These are phyloP conservation scores for Atta texana DNA, from an alignment of 1,140 invertebrate genomes.

Conservation along the genomic window DNA sequence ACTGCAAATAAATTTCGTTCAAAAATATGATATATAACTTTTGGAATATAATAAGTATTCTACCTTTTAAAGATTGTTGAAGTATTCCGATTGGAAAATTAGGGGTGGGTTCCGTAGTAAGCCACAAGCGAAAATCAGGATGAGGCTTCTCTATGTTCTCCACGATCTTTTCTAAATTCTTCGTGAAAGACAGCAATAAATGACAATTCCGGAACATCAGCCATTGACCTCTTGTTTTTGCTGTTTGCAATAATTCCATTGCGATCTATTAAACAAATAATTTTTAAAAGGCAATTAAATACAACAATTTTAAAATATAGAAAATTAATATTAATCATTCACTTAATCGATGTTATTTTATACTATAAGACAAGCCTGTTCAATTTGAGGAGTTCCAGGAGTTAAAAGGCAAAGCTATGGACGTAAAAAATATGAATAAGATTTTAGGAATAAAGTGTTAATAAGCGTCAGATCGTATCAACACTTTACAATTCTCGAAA, in stretches of 20 bases:
- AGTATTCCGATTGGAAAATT: slow-evolving; percentile 95
- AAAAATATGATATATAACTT: not conserved
- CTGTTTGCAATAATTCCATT: slow-evolving; percentile 90
- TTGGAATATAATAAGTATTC: too few relatives aligned
- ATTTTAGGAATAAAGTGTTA: too few relatives aligned
- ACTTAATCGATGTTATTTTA: too few relatives aligned
- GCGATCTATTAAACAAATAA: slow-evolving; percentile 87
- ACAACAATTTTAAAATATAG: not conserved
- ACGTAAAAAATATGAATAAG: too few relatives aligned
- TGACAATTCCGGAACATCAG: slow-evolving; percentile 97
- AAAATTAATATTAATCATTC: not conserved
- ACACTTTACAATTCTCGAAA: too few relatives aligned
- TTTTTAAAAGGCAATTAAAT: not conserved
- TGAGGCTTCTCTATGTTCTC: slow-evolving; percentile 93
- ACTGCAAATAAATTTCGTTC: slow-evolving; percentile 86
- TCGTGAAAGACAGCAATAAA: slow-evolving; percentile 92
- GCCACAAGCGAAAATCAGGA: slow-evolving; percentile 96
- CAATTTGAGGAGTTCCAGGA: too few relatives aligned
- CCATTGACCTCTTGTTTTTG: slow-evolving; percentile 93
- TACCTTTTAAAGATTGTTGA: slow-evolving; percentile 93
- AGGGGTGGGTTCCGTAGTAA: slow-evolving; percentile 95
- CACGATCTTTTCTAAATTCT: slow-evolving; percentile 92
- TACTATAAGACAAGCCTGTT: too few relatives aligned
- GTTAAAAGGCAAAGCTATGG: too few relatives aligned
- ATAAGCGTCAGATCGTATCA: too few relatives aligned